Evolutionary conservation across 2,888 invertebrate species (phyloP).

Genomic region (Agonopterix alstromeriana): DNA sequence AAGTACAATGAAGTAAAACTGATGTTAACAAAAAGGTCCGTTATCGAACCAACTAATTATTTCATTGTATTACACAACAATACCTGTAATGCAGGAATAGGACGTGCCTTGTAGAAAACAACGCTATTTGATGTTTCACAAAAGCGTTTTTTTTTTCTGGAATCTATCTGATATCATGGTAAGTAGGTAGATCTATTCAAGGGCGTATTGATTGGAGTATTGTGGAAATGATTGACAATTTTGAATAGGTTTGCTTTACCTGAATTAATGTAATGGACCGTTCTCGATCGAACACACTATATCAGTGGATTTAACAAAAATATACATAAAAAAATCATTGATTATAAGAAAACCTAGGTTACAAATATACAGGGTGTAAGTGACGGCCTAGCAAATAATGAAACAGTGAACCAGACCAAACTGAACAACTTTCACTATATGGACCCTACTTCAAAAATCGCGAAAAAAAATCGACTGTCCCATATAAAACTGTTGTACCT

Average conservation of each 20-base stretch:
- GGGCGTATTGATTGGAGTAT: conserved; percentile 15
- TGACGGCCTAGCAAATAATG: no score
- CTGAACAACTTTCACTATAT: no score
- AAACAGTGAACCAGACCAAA: no score
- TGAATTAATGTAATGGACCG: no score
- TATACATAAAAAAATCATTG: no score
- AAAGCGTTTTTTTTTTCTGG: conserved; percentile 52
- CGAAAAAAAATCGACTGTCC: no score
- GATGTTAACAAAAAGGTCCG: conserved; percentile 53
- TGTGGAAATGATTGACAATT: not conserved
- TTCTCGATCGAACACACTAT: no score
- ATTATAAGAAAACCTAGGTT: no score
- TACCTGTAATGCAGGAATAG: conserved; percentile 18
- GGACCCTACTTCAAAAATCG: no score
- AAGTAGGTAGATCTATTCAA: conserved; percentile 48
- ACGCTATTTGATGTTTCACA: conserved; percentile 61
- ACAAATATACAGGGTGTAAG: no score
- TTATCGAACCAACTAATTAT: conserved; percentile 69
- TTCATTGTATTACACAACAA: conserved; percentile 60
- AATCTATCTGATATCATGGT: conserved; percentile 53
- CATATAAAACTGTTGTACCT: no score
- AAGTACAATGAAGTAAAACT: conserved; percentile 52
- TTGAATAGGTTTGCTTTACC: not conserved
- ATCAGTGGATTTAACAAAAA: no score
- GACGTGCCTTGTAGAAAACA: conserved; percentile 65